Evolutionary conservation across 2,888 invertebrate species (phyloP).

Genomic region (Prenolepis imparis): DNA sequence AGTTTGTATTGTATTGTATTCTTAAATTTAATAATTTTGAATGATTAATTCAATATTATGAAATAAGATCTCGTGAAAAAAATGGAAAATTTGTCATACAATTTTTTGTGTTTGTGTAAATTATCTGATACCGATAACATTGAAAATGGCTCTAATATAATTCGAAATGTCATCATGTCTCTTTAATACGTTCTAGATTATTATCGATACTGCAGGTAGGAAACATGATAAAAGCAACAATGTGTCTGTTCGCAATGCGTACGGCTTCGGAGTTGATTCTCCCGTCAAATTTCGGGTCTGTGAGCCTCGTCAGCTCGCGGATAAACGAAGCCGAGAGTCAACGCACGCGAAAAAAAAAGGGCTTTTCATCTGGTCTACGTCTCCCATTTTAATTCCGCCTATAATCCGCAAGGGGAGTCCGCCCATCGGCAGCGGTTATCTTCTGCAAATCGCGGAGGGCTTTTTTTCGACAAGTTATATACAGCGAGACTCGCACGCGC

Average conservation of each 20-base stretch:
- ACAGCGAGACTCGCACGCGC: conserved; percentile 45
- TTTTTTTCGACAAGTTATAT: conserved; percentile 64
- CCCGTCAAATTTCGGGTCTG: background rate
- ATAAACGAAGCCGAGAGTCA: conserved; percentile 48
- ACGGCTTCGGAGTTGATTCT: conserved; percentile 23
- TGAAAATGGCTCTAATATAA: conserved; percentile 12
- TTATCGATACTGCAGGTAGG: conserved; percentile 33
- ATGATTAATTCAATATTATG: background rate
- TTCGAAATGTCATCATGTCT: background rate
- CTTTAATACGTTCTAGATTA: conserved; percentile 21
- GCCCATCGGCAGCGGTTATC: conserved; percentile 70
- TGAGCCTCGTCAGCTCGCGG: conserved; percentile 5
- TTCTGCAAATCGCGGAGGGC: conserved; percentile 73
- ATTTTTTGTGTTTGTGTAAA: background rate
- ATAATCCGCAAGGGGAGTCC: conserved; percentile 62
- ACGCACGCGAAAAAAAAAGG: conserved; percentile 52
- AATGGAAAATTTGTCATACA: background rate
- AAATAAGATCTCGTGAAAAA: background rate
- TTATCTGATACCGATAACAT: too few species aligned
- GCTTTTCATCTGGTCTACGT: conserved; percentile 44
- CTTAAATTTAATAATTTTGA: background rate
- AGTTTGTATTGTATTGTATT: background rate
- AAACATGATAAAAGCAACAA: background rate
- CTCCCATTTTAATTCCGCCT: conserved; percentile 61
- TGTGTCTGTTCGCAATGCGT: background rate